Base-by-base conservation (phyloP, 1,140 invertebrate genomes). In the Carposina sasakii region DNA sequence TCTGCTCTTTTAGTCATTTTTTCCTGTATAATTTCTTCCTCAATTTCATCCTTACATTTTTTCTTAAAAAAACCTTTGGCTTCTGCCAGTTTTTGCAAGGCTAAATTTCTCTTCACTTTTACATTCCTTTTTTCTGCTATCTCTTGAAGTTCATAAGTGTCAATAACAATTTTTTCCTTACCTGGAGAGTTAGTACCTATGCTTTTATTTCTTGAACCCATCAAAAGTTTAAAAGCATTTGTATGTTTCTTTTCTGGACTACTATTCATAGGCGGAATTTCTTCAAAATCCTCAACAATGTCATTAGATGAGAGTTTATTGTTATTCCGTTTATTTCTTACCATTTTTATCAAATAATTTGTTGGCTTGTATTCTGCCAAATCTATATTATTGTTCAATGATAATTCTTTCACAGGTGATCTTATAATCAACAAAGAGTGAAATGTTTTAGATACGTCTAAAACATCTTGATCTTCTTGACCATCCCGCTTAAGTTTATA, bases 161-260 rank as follows among this genome's bases (percentile, higher is more conserved):
- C 52, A 17, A 51, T 52, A 28, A 66, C 52, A 30, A 20, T 33
- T 61, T 60, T 69, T 39, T 86, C 83, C 67, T 87, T 88, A 0
- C 89, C 89, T 9, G 85, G 85, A 15, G 88, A 87, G 81, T 90
- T 90, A n/a, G 60, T 65, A 12, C 89, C 89, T 52, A 90, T 86
- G 26, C 82, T 84, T 59, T 89, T 89, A 60, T 89, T 86, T 54
- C 88, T 75, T 16, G 87, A 86, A 53, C 87, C 87, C 89, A 91
- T 91, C 74, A 91, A 77, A 24, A 90, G 60, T 56, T 89, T 77
- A 70, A 91, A 91, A 19, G 87, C 89, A 87, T 91, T 67, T 39
- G 54, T 79, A 46, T 79, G 62, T 26, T 69, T 74, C 43, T 60
- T 69, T 30, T 65, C 53, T 16, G 54, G 49, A 55, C 34, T 49